Evolutionary conservation across 2,888 invertebrate species (phyloP).

Genomic region (Pachymerium ferrugineum): DNA sequence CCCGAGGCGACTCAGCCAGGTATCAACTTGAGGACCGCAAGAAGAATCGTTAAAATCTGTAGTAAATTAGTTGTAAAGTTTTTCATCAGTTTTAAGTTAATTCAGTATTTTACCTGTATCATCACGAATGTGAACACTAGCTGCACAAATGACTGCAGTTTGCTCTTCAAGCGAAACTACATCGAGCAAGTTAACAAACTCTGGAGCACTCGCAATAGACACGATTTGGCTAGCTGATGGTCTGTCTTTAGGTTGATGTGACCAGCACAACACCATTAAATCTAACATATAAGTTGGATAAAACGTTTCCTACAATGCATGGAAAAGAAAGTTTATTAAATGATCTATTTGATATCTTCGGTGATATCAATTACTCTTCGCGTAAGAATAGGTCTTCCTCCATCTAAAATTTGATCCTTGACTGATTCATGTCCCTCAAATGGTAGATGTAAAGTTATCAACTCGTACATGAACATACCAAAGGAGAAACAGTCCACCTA

Average conservation of each 20-base stretch:
- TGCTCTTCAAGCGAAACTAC: conserved; percentile 61
- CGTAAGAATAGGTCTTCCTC: conserved; percentile 82
- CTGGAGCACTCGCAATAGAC: conserved; percentile 84
- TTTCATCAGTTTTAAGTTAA: neutral
- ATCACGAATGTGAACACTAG: conserved; percentile 18
- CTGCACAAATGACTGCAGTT: conserved; percentile 35
- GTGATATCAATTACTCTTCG: conserved; percentile 64
- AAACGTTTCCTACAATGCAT: conserved; percentile 60
- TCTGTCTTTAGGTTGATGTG: conserved; percentile 67
- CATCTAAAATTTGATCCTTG: conserved; percentile 92
- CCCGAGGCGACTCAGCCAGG: conserved; percentile 42
- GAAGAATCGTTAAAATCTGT: neutral
- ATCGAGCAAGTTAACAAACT: conserved; percentile 82
- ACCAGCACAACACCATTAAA: conserved; percentile 94
- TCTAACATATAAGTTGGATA: conserved; percentile 86
- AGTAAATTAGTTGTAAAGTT: neutral
- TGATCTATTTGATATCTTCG: no score
- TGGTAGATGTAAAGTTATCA: conserved; percentile 85
- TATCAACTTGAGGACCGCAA: conserved; percentile 34
- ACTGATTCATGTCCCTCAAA: conserved; percentile 96
- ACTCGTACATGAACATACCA: conserved; percentile 96
- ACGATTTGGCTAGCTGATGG: conserved; percentile 93
- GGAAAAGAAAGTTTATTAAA: no score
- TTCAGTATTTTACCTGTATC: conserved; percentile 29
- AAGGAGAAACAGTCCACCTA: conserved; percentile 97